These are phyloP conservation scores for Alethe diademata DNA, from an alignment of 2,113 vertebrate genomes.

Conservation along the genomic window DNA sequence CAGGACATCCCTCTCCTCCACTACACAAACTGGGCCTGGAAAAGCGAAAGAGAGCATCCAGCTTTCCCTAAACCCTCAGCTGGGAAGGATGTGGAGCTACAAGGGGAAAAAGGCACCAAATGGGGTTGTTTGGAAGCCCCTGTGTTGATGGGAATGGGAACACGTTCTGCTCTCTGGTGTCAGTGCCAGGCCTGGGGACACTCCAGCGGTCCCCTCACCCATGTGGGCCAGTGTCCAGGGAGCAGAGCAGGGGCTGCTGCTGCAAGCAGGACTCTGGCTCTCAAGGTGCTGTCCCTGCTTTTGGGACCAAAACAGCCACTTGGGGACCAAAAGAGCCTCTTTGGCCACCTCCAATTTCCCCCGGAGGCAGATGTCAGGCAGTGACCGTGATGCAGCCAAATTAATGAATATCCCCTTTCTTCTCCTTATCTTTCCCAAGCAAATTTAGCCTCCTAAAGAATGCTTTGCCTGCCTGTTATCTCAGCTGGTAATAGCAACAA, in stretches of 20 bases:
- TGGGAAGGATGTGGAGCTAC: not conserved
- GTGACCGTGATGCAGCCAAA: accelerated
- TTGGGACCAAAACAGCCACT: not conserved
- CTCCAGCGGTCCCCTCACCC: not conserved
- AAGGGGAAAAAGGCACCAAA: not conserved
- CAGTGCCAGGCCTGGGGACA: not conserved
- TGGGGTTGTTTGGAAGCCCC: not conserved
- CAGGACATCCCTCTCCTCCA: not conserved
- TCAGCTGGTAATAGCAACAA: not conserved
- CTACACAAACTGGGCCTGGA: not conserved
- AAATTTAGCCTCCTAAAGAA: not conserved
- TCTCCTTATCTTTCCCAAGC: not conserved
- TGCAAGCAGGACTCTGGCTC: not conserved
- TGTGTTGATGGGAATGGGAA: not conserved
- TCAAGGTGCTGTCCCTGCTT: not conserved
- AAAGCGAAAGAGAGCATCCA: not conserved
- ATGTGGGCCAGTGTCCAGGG: accelerated
- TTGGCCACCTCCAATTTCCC: accelerated
- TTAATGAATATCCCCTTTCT: not conserved
- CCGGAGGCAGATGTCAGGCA: not conserved
- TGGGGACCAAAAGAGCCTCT: not conserved
- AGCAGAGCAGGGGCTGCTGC: not conserved
- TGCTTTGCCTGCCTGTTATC: not conserved
- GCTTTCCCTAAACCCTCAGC: not conserved
- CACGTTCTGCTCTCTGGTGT: not conserved